Evolutionary conservation across 2,797 vertebrate genomes (phyloP), one percentile per base, ranked within the genome.

Genomic region (Naso thynnoides): DNA sequence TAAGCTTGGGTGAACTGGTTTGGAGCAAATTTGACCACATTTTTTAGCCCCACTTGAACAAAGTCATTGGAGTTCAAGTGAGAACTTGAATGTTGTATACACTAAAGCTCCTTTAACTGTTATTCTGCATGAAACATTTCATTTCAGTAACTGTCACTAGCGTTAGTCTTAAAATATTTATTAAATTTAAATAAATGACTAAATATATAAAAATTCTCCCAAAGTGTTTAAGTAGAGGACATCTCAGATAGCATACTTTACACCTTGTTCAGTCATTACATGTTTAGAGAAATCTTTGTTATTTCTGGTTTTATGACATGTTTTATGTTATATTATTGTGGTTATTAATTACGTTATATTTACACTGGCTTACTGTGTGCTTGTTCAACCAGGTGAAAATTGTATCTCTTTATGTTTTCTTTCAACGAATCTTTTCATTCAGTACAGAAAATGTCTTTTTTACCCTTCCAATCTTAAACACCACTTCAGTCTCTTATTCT

Each of bases 31-130:
- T 31, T 31, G 31, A 31, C 31, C 31, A 31, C 31, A 31, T 31
- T 31, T 31, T 8, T 31, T 4, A 31, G 31, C 31, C 31, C 4
- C 31, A 31, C 8, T 31, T 31, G 31, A 31, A 31, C 31, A 31
- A 31, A 31, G 8, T 16, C 49, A 44, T 68, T 64, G 31, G 56
- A 60, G 41, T 57, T 13, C 76, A 79, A 76, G 55, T 78, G 78
- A 71, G 65, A 52, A 67, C 58, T 55, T 26, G 31, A 66, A 31
- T 31, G 31, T 31, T 31, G 8, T 8, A 31, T 31, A 31, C 8
- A n/a, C n/a, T n/a, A n/a, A n/a, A 31, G 31, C 8, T 31, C 31
- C 42, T 48, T 78, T 57, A 56, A 27, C 64, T 61, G 26, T 59
- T 65, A 26, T 60, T 64, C 9, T 29, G 36, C 16, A 73, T 23